Conservation (phyloP, 1,140 invertebrate species). For the Meloidogyne exigua region DNA sequence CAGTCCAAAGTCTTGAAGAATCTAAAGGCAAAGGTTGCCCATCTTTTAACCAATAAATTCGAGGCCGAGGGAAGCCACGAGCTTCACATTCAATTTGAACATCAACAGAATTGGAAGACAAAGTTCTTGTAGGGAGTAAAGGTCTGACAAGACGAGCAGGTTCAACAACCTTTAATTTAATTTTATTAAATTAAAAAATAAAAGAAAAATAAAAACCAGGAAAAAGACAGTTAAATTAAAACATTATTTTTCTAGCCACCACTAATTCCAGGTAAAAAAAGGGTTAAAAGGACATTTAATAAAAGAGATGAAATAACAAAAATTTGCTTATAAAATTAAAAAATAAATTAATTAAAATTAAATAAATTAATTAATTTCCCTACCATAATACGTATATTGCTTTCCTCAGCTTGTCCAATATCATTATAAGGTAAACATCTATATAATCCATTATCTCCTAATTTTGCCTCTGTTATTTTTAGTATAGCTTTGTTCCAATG, state of each 20-base stretch:
- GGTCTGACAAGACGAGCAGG: constrained; percentile 31
- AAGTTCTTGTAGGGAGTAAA: constrained; percentile 10
- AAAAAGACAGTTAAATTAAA: too few species aligned
- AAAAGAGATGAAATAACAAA: too few species aligned
- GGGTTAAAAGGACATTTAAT: too few species aligned
- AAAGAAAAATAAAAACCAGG: too few species aligned
- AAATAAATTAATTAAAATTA: too few species aligned
- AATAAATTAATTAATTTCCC: too few species aligned
- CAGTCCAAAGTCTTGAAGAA: constrained; percentile 26
- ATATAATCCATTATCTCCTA: constrained; percentile 45
- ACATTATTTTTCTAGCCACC: too few species aligned
- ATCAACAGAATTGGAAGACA: constrained; percentile 33
- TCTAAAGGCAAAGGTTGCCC: constrained; percentile 25
- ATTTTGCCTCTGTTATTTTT: constrained; percentile 30
- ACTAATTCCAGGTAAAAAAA: too few species aligned
- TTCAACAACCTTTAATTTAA: constrained; percentile 36
- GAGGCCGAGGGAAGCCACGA: constrained; percentile 43
- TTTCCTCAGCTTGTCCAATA: constrained; percentile 43
- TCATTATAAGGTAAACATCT: constrained; percentile 43
- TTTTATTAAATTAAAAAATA: too few species aligned
- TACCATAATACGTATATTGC: constrained; percentile 34
- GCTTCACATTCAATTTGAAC: constrained; percentile 43
- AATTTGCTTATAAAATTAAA: too few species aligned
- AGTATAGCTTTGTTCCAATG: constrained; percentile 25
- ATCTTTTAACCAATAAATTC: constrained; percentile 48